Base-by-base conservation (phyloP, 1,140 invertebrate genomes). In the Drosophila biarmipes region DNA sequence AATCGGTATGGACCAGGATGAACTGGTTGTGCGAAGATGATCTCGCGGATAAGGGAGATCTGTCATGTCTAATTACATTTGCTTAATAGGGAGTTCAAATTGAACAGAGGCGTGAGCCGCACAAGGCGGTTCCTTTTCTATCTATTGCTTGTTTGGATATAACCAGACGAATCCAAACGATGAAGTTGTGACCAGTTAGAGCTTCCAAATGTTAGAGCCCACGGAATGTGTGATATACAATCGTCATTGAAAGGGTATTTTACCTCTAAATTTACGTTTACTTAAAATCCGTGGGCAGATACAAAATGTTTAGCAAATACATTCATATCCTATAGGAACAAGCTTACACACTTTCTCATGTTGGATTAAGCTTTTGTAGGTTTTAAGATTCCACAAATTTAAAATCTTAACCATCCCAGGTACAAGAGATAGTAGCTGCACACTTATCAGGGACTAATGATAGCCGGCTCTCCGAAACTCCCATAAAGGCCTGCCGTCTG, bases 1-100 rank as follows among this genome's bases (percentile, higher is more conserved):
- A 80, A 71, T 85, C 77, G 48, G 82, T 76, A 67, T 40, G 46
- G 71, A 79, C 74, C 61, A 76, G 78, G 78, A 87, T 76, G 76
- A 75, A 87, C 78, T 76, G 67, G 82, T 82, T 73, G 61, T 6
- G n/a, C 24, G 24, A 48, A 57, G 54, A 58, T 64, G 58, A 43
- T 55, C 48, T 45, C 21, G 71, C 17, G 52, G 17, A 31, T 38
- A 27, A 21, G 5, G 29, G 12, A 19, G 11, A 7, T 58, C n/a
- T 55, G 49, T 29, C 12, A 6, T 45, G 12, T 66, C 29, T 64
- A 67, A 67, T 66, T 66, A 34, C 45, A 59, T 78, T 62, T 78
- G 40, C 76, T 61, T 54, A 54, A 76, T 49, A 40, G 37, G 19
- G 54, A 82, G 57, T 57, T 59, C 11, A 55, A 40, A 40, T 56